phyloP scores from a whole-genome alignment of 2,888 invertebrate species.

The Clepsis dumicolana region DNA sequence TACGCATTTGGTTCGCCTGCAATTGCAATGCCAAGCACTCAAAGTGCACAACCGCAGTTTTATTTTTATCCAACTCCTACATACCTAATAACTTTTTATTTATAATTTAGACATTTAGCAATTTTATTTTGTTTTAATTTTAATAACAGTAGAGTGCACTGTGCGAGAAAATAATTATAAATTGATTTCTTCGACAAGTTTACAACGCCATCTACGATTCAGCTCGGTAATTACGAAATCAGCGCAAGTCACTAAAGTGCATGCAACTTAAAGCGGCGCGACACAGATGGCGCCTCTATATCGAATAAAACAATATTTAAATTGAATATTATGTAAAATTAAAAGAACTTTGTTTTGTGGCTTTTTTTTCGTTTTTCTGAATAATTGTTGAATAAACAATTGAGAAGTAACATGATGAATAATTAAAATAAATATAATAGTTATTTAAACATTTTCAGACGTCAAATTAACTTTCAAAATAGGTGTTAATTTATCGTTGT shows the following conservation, averaged over 20 bases:
- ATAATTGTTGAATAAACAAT: not conserved
- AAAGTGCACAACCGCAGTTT: not conserved
- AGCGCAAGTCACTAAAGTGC: conserved; percentile 15
- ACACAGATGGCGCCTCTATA: conserved; percentile 44
- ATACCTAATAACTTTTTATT: not conserved
- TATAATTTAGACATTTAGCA: not conserved
- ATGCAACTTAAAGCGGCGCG: conserved; percentile 10
- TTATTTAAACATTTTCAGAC: not conserved
- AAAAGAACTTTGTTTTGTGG: not conserved
- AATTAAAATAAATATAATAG: not conserved
- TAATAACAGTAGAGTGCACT: not conserved
- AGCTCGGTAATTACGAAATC: conserved; percentile 26
- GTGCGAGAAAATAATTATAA: not conserved
- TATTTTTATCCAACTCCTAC: not conserved
- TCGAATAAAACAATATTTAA: conserved; percentile 48
- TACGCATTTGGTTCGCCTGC: conserved; percentile 12
- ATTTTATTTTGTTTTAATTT: not conserved
- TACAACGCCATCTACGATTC: conserved; percentile 34
- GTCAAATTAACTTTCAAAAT: conserved; percentile 42
- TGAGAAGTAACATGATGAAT: not conserved
- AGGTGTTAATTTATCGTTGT: conserved; percentile 53
- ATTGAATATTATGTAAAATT: not conserved
- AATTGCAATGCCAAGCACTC: no score
- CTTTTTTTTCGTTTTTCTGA: not conserved
- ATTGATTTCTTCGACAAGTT: not conserved